These are phyloP conservation scores for Yoshiicerus persimilis DNA, from an alignment of 1,140 invertebrate genomes.

Conservation along the genomic window DNA sequence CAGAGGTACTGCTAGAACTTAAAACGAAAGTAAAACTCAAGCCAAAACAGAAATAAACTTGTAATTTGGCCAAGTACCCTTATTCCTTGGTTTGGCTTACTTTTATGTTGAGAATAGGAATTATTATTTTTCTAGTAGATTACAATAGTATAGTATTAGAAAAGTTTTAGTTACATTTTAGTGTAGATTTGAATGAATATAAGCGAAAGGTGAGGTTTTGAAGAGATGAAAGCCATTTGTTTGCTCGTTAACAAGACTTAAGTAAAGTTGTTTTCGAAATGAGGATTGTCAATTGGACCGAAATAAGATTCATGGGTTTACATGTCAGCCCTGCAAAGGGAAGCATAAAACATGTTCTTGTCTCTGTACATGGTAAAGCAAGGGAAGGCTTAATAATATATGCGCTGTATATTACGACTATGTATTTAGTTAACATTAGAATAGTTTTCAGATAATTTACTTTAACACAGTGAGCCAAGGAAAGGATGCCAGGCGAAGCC, in stretches of 20 bases:
- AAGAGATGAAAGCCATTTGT: conserved; percentile 8
- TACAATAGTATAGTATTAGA: no score
- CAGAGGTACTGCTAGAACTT: neutral
- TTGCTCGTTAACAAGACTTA: conserved; percentile 18
- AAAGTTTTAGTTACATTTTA: no score
- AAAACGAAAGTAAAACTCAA: neutral
- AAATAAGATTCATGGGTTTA: conserved; percentile 33
- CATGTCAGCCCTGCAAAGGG: neutral
- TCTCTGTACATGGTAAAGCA: neutral
- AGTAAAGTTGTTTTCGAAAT: conserved; percentile 32
- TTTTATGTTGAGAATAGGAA: neutral
- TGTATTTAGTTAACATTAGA: neutral
- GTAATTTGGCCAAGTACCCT: neutral
- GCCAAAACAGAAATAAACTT: neutral
- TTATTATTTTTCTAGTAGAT: neutral
- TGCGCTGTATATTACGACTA: neutral
- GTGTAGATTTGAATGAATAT: neutral
- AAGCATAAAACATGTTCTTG: conserved; percentile 26
- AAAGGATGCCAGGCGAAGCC: neutral
- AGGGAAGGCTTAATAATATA: neutral
- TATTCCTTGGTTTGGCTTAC: no score
- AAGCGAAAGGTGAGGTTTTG: neutral
- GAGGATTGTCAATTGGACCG: conserved; percentile 29
- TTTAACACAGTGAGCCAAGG: no score
- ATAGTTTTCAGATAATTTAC: neutral